Percentiles rank a stretch among this genome's conserved stretches.
Conservation (phyloP, 2,888 invertebrate species). For the Tigriopus californicus region DNA sequence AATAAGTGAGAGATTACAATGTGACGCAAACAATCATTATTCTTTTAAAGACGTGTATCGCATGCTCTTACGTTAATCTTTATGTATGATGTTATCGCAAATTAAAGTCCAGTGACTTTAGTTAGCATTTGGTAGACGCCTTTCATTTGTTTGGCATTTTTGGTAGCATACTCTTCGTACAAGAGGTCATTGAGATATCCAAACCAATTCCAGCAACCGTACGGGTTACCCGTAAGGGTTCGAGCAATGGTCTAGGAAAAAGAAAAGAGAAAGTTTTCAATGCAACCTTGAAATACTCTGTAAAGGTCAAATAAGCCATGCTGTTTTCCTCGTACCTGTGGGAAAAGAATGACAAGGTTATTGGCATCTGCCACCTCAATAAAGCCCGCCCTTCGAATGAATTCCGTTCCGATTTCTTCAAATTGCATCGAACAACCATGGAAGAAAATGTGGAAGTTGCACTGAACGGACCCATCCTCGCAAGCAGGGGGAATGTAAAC, state of each 20-base stretch:
- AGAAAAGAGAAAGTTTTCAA: neutral
- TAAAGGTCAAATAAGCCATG: neutral
- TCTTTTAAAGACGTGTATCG: too few relatives aligned
- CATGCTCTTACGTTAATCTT: too few relatives aligned
- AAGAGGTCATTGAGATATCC: neutral
- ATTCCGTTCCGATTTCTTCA: slow-evolving; percentile 1
- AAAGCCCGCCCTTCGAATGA: neutral
- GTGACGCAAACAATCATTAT: too few relatives aligned
- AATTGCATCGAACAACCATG: slow-evolving; percentile 15
- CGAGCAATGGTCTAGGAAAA: neutral
- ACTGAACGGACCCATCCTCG: neutral
- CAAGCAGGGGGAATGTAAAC: slow-evolving; percentile 16
- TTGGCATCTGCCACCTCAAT: slow-evolving; percentile 13
- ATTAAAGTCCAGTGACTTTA: neutral
- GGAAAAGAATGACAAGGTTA: slow-evolving; percentile 13
- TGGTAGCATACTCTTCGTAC: neutral
- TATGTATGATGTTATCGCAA: too few relatives aligned
- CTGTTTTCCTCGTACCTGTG: slow-evolving; percentile 6
- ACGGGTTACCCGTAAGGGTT: neutral
- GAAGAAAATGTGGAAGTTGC: slow-evolving; percentile 15
- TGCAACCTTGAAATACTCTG: neutral
- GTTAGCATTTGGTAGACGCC: neutral
- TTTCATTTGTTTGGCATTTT: neutral
- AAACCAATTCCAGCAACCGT: slow-evolving; percentile 7
- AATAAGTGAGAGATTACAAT: too few relatives aligned